Percentiles rank a stretch among this genome's conserved stretches.
These are phyloP conservation scores for Mergus octosetaceus DNA, from an alignment of 2,797 vertebrate species.

Conservation along the genomic window DNA sequence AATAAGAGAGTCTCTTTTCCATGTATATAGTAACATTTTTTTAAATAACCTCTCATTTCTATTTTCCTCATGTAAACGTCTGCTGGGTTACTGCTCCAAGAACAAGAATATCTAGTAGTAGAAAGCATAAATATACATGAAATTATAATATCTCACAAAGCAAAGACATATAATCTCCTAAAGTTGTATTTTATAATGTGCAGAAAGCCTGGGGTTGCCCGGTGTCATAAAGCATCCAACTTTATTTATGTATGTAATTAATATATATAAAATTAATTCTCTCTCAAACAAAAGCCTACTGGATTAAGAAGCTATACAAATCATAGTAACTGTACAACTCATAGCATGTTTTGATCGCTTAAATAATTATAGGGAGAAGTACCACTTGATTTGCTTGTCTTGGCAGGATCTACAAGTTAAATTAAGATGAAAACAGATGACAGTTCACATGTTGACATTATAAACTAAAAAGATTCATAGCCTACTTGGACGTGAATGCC, in stretches of 20 bases:
- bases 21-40: neutral
- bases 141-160: neutral
- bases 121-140: neutral
- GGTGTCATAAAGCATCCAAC: neutral
- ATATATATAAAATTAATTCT: neutral
- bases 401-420: neutral
- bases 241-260: neutral
- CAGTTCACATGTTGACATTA: neutral
- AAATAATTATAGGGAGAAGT: neutral
- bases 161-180: neutral
- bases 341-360: neutral
- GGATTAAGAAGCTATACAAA: neutral
- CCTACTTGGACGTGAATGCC: neutral
- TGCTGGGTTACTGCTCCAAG: neutral
- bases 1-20: neutral
- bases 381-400: neutral
- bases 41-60: neutral
- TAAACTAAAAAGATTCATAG: neutral
- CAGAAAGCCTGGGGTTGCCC: neutral
- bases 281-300: neutral
- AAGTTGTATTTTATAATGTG: neutral
- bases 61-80: neutral
- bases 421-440: neutral
- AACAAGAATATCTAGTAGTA: neutral
- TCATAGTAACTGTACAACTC: neutral